Base-by-base conservation (phyloP, 2,888 invertebrate genomes). In the Oscheius sp. region DNA sequence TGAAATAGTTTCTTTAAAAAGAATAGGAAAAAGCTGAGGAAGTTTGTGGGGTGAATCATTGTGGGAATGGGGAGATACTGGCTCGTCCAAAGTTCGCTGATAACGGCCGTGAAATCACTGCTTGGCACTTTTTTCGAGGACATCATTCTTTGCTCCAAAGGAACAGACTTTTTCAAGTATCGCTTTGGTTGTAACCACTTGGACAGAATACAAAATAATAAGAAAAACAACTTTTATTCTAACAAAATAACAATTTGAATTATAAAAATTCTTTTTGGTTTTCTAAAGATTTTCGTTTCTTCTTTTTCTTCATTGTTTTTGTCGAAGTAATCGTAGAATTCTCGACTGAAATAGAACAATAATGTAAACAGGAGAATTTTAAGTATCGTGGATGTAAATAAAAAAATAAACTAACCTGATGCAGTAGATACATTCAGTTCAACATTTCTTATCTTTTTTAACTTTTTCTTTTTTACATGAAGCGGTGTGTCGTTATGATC, bases 41-140 rank as follows among this genome's bases (percentile, higher is more conserved):
- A n/a, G n/a, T n/a, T n/a, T n/a, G 58, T 29, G 35, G 27, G n/a
- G 18, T 21, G 61, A 61, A 61, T 55, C 55, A 55, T 6, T 55
- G 23, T 3, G 2, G 55, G 5, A 25, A 25, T 55, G 55, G 23
- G 55, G 25, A 18, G 49, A 49, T 49, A 21, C n/a, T 35, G 35
- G 35, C 35, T 35, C 9, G 35, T 35, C 35, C 35, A 49, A 49
- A 49, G 49, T n/a, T 16, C 49, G 49, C 49, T 49, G 49, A 49
- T n/a, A 35, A 9, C 35, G 35, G 35, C 9, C 35, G 35, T 35
- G 5, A 55, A 55, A 55, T 55, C 55, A 55, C 55, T 21, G 55
- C 25, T 6, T 55, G 23, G 55, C 23, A 21, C 23, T 23, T 18
- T 55, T 6, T 25, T 3, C 13, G 55, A 23, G 25, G 25, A 55